Evolutionary conservation across 2,888 invertebrate genomes (phyloP), one percentile per base, ranked within the genome.

Genomic region (Pristionchus japonicus): DNA sequence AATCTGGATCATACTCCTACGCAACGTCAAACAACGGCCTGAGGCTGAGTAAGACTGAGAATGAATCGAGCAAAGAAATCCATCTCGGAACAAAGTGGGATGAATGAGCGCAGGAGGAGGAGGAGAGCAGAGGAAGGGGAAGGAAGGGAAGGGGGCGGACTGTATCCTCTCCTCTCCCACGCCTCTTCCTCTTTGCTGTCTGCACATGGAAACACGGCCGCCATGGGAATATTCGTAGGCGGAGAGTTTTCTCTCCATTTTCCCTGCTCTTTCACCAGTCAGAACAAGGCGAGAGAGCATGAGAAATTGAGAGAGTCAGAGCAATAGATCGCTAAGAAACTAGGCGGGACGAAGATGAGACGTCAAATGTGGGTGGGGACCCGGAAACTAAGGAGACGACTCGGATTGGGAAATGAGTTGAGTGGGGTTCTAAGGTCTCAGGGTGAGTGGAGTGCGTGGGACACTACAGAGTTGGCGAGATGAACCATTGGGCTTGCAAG

Each of bases 151-250:
- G 57, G 57, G 57, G n/a, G 57, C n/a, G 57, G 57, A 57, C n/a
- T n/a, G 57, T 57, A 57, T n/a, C 57, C 23, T n/a, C 17, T 23
- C 20, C 57, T 20, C 23, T 57, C 57, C 57, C 57, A 57, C 57
- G 57, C 57, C 57, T 57, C 57, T 57, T n/a, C 57, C n/a, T 64
- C 31, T 34, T 57, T n/a, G 20, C 20, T 57, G 23, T 7, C 15
- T 31, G 2, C 61, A 61, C 47, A 15, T 31, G 84, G 57, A 87
- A 67, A 67, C 88, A 88, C 89, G 89, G 89, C 87, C 87, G 67
- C 85, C n/a, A 43, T 23, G 64, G 70, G 74, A 61, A 86, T 84
- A 52, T 20, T n/a, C 34, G 83, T 49, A 80, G 57, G 49, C 77
- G 37, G 77, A 43, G 43, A 43, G 43, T 9, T 11, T 6, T 43